Conservation (phyloP, 2,888 invertebrate genomes). For the Gnatocerus cornutus region DNA sequence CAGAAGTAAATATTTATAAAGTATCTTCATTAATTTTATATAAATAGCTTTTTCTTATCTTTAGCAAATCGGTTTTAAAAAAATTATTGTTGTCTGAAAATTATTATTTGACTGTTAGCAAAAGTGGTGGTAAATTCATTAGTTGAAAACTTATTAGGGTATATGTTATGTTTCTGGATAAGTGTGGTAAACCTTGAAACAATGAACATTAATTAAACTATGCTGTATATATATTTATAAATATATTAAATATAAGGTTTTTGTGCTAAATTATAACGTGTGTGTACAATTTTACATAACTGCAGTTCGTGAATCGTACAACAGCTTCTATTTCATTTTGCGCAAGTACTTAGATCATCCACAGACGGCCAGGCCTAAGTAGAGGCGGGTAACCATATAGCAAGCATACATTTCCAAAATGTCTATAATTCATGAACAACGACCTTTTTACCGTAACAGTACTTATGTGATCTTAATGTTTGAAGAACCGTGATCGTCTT, state of each 20-base stretch:
- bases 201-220: slow-evolving; percentile 20
- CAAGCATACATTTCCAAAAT: not conserved
- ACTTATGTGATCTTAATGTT: slow-evolving; percentile 17
- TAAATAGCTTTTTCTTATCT: slow-evolving; percentile 19
- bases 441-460: slow-evolving; percentile 13
- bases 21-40: slow-evolving; percentile 21
- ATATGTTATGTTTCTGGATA: slow-evolving; percentile 43
- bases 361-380: slow-evolving; percentile 33
- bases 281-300: slow-evolving; percentile 27
- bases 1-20: slow-evolving; percentile 14
- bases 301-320: slow-evolving; percentile 25
- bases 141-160: slow-evolving; percentile 1
- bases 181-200: slow-evolving; percentile 34
- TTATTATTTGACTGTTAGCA: slow-evolving; percentile 25
- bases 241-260: slow-evolving; percentile 18
- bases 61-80: slow-evolving; percentile 2
- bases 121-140: slow-evolving; percentile 37
- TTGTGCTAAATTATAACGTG: slow-evolving; percentile 16
- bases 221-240: slow-evolving; percentile 27
- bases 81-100: slow-evolving; percentile 15
- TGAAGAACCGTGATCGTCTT: not conserved
- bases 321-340: slow-evolving; percentile 26
- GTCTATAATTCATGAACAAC: slow-evolving; percentile 7
- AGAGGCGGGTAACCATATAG: slow-evolving; percentile 3
- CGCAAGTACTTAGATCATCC: slow-evolving; percentile 13